phyloP scores from a whole-genome alignment of 2,888 invertebrate species.

The Lepidochrysops patricia region DNA sequence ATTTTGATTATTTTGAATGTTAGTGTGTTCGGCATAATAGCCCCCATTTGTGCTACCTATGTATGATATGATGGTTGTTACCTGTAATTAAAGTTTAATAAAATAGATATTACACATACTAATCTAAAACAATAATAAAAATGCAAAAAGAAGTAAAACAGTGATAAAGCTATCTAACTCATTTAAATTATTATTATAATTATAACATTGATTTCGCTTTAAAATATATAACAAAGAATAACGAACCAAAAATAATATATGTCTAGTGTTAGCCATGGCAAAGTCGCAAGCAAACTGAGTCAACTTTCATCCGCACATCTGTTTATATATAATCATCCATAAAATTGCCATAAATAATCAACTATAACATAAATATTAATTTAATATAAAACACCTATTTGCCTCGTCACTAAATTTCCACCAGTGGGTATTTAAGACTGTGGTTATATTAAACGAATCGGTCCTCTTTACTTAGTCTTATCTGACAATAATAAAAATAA shows the following conservation, averaged over 20 bases:
- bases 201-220: background rate
- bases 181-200: background rate
- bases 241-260: background rate
- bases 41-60: background rate
- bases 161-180: background rate
- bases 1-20: background rate
- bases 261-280: background rate
- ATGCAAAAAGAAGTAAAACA: background rate
- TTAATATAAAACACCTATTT: slow-evolving; percentile 8
- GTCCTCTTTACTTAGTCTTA: background rate
- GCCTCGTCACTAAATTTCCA: background rate
- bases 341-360: background rate
- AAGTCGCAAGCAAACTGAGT: slow-evolving; percentile 5
- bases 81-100: background rate
- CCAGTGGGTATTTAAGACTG: background rate
- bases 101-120: background rate
- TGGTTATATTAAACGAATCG: background rate
- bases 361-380: background rate
- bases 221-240: background rate
- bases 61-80: background rate
- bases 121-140: background rate
- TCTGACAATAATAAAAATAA: no score
- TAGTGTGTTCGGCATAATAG: background rate
- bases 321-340: slow-evolving; percentile 8
- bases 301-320: background rate